Base-by-base conservation (phyloP, 1,140 invertebrate species). In the Drosophila pachea region DNA sequence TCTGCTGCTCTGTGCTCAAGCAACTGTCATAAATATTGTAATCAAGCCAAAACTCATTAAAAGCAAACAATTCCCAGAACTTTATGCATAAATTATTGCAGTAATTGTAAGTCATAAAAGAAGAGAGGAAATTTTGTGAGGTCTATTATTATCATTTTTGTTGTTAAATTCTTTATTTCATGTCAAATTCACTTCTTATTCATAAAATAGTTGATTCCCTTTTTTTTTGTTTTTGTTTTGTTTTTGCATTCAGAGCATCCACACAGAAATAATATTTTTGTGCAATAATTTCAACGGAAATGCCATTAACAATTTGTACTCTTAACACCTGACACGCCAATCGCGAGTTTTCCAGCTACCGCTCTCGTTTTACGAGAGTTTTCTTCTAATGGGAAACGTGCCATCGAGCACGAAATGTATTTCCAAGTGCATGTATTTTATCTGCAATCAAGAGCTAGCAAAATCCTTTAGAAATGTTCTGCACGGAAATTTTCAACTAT, bases 381-480 rank as follows among this genome's bases (percentile, higher is more conserved):
- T 33, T 33, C 12, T 5, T 43, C 31, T 22, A 59, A 45, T n/a
- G n/a, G 55, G 12, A 16, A 45, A n/a, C 14, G 14, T 58, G 12
- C 31, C 35, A 35, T 11, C 9, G 55, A 47, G 6, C 42, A 35
- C 32, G 33, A 58, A 47, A 29, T 35, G 55, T 31, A 45, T 58
- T 35, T 58, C 31, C n/a, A n/a, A 8, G 29, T 35, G 8, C 42
- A n/a, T 3, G 22, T 3, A 22, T 22, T 22, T 22, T 22, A 22
- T 22, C 1, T 1, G 22, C 22, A 22, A 22, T 22, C 22, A 22
- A 22, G 22, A 22, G 22, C 22, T 22, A 22, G 22, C n/a, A n/a
- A n/a, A n/a, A n/a, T n/a, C n/a, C n/a, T n/a, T n/a, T n/a, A n/a
- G n/a, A n/a, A n/a, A n/a, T n/a, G n/a, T n/a, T n/a, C n/a, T n/a